These are phyloP conservation scores for Varanus komodoensis DNA, from an alignment of 2,113 vertebrate genomes.

Conservation along the genomic window DNA sequence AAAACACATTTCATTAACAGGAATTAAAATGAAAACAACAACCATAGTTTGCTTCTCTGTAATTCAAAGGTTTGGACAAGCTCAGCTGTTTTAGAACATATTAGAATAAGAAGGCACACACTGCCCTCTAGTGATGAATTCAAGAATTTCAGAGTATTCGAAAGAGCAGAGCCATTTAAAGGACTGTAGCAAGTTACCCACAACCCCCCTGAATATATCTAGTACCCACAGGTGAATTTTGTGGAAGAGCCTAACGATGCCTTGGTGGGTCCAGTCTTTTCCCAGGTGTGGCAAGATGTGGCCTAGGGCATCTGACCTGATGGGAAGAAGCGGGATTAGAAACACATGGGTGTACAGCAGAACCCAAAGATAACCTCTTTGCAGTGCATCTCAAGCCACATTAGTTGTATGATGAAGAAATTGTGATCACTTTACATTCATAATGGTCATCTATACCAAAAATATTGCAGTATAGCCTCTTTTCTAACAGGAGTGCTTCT, in stretches of 20 bases:
- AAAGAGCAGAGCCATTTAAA: too few relatives aligned
- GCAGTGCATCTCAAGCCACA: rapidly evolving
- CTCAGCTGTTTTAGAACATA: not conserved
- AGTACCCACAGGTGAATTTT: conserved; percentile 90
- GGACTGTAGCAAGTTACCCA: not conserved
- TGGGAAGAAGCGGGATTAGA: conserved; percentile 2
- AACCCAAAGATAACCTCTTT: rapidly evolving
- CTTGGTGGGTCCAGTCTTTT: conserved; percentile 96
- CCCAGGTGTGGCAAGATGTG: conserved; percentile 94
- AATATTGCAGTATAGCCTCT: not conserved
- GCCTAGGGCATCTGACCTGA: conserved; percentile 92
- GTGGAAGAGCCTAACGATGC: conserved; percentile 93
- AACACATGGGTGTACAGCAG: not conserved
- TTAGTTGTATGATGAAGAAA: not conserved
- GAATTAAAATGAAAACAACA: not conserved
- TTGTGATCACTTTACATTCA: not conserved
- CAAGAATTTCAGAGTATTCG: not conserved
- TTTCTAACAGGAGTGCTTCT: not conserved
- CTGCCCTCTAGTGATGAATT: not conserved
- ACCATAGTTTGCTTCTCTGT: not conserved
- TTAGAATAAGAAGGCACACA: not conserved
- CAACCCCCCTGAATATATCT: not conserved
- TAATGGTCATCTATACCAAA: not conserved
- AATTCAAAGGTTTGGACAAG: not conserved
- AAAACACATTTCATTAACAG: not conserved